phyloP scores from a whole-genome alignment of 2,888 invertebrate genomes.

The Erebia epiphron region DNA sequence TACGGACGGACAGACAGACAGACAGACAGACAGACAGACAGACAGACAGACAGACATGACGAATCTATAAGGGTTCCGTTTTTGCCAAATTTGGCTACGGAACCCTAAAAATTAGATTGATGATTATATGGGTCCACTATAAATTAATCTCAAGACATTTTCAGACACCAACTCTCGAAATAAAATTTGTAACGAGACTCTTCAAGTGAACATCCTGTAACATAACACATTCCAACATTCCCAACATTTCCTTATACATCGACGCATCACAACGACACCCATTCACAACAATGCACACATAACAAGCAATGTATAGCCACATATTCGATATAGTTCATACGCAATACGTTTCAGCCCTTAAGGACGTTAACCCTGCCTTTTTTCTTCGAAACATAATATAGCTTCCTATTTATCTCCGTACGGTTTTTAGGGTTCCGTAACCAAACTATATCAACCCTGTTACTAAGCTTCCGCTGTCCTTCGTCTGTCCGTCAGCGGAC shows the following conservation, averaged over 20 bases:
- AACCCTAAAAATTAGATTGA: no score
- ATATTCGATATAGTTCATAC: slow-evolving; percentile 39
- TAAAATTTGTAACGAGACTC: slow-evolving; percentile 32
- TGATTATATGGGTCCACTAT: background rate
- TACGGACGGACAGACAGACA: no score
- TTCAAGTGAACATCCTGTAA: slow-evolving; percentile 43
- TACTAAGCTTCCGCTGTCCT: no score
- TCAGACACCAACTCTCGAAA: slow-evolving; percentile 23
- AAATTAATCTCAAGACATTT: background rate
- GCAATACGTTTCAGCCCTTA: slow-evolving; percentile 51
- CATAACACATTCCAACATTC: slow-evolving; percentile 33
- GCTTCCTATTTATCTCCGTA: slow-evolving; percentile 56
- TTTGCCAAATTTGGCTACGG: no score
- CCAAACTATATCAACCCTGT: no score
- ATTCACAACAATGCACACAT: slow-evolving; percentile 19
- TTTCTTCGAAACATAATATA: slow-evolving; percentile 66
- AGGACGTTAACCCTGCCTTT: slow-evolving; percentile 73
- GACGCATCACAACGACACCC: slow-evolving; percentile 15
- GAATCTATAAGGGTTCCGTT: no score
- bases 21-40: no score
- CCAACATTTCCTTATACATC: slow-evolving; percentile 27
- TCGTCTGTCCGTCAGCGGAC: no score
- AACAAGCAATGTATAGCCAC: slow-evolving; percentile 49
- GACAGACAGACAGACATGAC: no score
- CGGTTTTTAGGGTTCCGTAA: slow-evolving; percentile 32